A percentile compares a stretch with the other conserved stretches of the same genome.
These are phyloP conservation scores for Melanocharis versteri DNA, from an alignment of 2,113 vertebrate genomes.

Conservation along the genomic window DNA sequence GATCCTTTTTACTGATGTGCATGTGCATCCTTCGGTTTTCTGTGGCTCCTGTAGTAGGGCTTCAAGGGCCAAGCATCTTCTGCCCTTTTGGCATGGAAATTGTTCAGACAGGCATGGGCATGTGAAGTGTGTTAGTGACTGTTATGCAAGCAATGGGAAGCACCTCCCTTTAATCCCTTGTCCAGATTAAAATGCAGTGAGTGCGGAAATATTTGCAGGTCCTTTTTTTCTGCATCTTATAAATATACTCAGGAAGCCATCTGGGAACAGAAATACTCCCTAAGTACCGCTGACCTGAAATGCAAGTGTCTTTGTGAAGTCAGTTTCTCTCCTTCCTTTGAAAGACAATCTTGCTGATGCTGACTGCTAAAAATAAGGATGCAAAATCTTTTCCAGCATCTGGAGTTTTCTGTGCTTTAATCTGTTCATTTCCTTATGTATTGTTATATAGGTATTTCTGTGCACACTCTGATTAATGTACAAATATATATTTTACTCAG, in stretches of 20 bases:
- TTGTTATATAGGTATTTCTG: constrained; percentile 64
- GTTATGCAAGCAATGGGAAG: constrained; percentile 5
- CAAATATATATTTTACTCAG: constrained; percentile 56
- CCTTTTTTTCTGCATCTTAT: constrained; percentile 24
- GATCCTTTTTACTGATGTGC: neutral
- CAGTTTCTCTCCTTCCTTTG: constrained; percentile 55
- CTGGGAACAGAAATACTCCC: constrained; percentile 58
- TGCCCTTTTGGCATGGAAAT: neutral
- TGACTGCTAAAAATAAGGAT: constrained; percentile 50
- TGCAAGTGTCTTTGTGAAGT: constrained; percentile 51
- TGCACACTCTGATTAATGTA: constrained; percentile 48
- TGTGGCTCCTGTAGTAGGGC: neutral
- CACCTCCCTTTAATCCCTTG: constrained; percentile 38
- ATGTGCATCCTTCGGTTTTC: neutral
- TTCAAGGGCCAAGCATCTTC: neutral
- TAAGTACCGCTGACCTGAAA: constrained; percentile 59
- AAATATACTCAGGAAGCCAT: constrained; percentile 61
- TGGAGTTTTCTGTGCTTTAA: constrained; percentile 58
- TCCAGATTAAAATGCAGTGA: constrained; percentile 43
- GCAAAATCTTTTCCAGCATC: constrained; percentile 54
- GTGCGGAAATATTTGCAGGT: constrained; percentile 8
- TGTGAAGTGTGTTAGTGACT: neutral
- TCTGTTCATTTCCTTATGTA: constrained; percentile 49
- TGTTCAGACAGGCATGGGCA: neutral
- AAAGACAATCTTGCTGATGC: constrained; percentile 63